Base-by-base conservation (phyloP, 1,140 invertebrate genomes). In the Drosophila azteca region DNA sequence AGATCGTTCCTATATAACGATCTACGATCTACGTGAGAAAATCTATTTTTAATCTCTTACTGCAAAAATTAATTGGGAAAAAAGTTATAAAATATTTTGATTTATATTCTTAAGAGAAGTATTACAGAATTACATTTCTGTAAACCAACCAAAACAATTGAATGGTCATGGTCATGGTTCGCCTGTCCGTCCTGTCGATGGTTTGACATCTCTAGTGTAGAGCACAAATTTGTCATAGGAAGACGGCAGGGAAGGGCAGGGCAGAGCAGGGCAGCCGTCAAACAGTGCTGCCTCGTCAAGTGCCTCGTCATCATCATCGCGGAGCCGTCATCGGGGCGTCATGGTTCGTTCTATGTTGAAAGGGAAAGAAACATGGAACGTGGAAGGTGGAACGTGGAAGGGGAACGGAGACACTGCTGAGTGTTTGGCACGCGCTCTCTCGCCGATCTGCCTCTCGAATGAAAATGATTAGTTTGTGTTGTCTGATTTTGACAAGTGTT, bases 11-110 rank as follows among this genome's bases (percentile, higher is more conserved):
- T n/a, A n/a, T n/a, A n/a, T n/a, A n/a, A n/a, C n/a, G n/a, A n/a
- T n/a, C n/a, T n/a, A n/a, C n/a, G 98, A 99, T 92, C 98, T 99
- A 93, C 95, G 98, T 85, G 96, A 98, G 92, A 97, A 98, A 93
- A 98, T 99, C 92, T 97, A 96, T 92, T 20, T 1, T 20, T 20
- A 20, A 1, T 20, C 17, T 20, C 1, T 20, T 20, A 20, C 17
- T 20, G 17, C 17, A 1, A 0, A 20, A 20, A 20, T 20, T 20
- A 20, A 20, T 20, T 20, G 17, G 1, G 17, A 20, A 20, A 20
- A 20, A 20, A 1, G 17, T 20, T 20, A 20, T 20, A 20, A 20
- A 20, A 20, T 20, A 20, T 1, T 1, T 20, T 20, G 17, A 20
- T 20, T 20, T 20, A 20, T 20, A 1, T 20, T 20, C 17, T 20